Conservation (phyloP, 2,113 vertebrate genomes). For the Nannospalax galili region DNA sequence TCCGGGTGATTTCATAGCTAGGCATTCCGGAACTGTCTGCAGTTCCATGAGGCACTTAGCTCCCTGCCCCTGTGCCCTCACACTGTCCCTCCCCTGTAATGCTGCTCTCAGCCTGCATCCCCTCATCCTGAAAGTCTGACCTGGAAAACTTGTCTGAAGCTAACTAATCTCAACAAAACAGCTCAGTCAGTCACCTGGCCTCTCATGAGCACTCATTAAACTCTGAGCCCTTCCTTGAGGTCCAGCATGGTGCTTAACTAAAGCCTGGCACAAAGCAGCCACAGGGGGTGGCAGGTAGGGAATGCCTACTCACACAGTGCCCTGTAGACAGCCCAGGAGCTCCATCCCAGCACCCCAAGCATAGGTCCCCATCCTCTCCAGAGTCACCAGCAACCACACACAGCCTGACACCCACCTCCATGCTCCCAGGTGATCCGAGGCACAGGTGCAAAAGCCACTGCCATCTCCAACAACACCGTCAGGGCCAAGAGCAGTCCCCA, state of each 20-base stretch:
- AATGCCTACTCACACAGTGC: too few species aligned
- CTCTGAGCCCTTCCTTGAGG: accelerated
- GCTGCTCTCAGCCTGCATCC: not conserved
- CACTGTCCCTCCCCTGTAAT: not conserved
- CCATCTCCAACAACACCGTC: constrained; percentile 86
- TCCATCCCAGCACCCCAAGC: not conserved
- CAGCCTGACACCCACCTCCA: constrained; percentile 88
- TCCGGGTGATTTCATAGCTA: not conserved
- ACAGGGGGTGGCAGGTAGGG: too few species aligned
- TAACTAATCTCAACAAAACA: not conserved
- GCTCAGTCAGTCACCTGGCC: not conserved
- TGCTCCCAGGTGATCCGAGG: constrained; percentile 95
- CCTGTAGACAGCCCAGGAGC: not conserved
- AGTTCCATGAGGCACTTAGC: not conserved
- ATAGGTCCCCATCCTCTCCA: too few species aligned
- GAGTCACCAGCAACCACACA: too few species aligned
- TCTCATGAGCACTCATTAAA: not conserved
- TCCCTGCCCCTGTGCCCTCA: not conserved
- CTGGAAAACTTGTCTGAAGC: not conserved
- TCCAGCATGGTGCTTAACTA: not conserved
- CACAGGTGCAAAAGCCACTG: constrained; percentile 90
- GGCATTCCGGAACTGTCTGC: not conserved
- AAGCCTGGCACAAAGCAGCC: not conserved
- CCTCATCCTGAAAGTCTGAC: not conserved
- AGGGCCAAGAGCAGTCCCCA: constrained; percentile 86